Evolutionary conservation across 2,797 vertebrate species (phyloP), one percentile per base, ranked within the genome.

Genomic region (Natrix natrix): DNA sequence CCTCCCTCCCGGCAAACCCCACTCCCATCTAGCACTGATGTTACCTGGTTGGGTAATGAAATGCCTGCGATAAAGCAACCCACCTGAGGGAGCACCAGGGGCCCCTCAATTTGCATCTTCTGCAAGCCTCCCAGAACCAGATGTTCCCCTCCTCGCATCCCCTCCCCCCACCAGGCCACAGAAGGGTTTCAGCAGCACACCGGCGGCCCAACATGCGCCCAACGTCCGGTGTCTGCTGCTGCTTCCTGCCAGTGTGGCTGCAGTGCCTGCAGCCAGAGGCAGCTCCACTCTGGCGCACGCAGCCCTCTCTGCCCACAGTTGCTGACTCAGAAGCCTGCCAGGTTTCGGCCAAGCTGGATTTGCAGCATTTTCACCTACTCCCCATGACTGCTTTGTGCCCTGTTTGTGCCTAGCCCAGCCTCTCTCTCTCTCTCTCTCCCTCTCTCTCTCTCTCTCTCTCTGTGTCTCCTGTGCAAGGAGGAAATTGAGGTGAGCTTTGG

Each of bases 341-440:
- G 60, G 91, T 88, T 93, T 93, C 89, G 86, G 86, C 89, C 12
- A 1, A 91, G 89, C 83, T 88, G 8, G 89, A 88, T 91, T n/a
- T 0, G 89, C 92, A 87, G 74, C 28, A 17, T 52, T 66, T 69
- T 56, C 48, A 8, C 56, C 28, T 26, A n/a, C 28, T 92, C 92
- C 26, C 66, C 0, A 5, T 69, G 78, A 88, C 5, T 63, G 59
- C 26, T 74, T 37, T n/a, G 54, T 26, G 61, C 78, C 83, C 60
- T 0, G 37, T 43, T 43, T 22, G 3, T 78, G 17, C 37, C 37
- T 11, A 78, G 74, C 32, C 8, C 32, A 22, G 32, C 32, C 32
- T 37, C 32, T 37, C 32, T 37, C 32, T 37, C 32, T 37, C 32
- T 52, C 48, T 52, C 48, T 52, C 52, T 54, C 54, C 8, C 54